Percentiles rank a stretch among this genome's conserved stretches.
Conservation (phyloP, 2,113 vertebrate genomes). For the Pithys albifrons region DNA sequence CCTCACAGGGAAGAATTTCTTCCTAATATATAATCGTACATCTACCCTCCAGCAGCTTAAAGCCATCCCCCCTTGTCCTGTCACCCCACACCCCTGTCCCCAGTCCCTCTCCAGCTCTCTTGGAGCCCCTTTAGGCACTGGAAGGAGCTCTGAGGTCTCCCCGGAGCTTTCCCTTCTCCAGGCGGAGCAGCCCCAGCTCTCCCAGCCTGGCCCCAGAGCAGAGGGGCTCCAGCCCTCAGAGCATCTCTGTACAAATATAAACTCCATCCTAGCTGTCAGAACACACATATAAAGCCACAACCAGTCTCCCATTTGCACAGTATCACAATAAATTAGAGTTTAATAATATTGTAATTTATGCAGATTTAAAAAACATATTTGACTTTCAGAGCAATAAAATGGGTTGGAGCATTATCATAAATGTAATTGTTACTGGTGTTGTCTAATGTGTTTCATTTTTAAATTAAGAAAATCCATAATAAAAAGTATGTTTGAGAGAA, state of each 20-base stretch:
- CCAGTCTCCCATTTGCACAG: not conserved
- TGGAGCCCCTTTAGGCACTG: not conserved
- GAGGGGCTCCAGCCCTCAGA: not conserved
- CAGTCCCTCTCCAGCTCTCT: not conserved
- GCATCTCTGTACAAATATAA: not conserved
- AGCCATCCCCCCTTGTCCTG: not conserved
- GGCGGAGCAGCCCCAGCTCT: not conserved
- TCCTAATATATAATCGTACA: not conserved
- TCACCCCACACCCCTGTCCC: not conserved
- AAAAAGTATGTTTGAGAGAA: not conserved
- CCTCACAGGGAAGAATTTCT: not conserved
- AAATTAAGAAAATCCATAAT: not conserved
- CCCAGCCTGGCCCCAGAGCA: not conserved
- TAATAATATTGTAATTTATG: not conserved
- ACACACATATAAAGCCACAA: not conserved
- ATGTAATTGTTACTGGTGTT: constrained; percentile 19
- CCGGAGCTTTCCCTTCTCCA: not conserved
- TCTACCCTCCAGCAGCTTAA: not conserved
- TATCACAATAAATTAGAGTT: not conserved
- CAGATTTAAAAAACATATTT: not conserved
- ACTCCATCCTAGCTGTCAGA: not conserved
- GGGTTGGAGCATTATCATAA: not conserved
- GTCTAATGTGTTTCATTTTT: constrained; percentile 13
- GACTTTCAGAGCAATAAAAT: not conserved
- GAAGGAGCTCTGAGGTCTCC: not conserved